phyloP scores from a whole-genome alignment of 2,888 invertebrate species.

The Pandemis heparana region DNA sequence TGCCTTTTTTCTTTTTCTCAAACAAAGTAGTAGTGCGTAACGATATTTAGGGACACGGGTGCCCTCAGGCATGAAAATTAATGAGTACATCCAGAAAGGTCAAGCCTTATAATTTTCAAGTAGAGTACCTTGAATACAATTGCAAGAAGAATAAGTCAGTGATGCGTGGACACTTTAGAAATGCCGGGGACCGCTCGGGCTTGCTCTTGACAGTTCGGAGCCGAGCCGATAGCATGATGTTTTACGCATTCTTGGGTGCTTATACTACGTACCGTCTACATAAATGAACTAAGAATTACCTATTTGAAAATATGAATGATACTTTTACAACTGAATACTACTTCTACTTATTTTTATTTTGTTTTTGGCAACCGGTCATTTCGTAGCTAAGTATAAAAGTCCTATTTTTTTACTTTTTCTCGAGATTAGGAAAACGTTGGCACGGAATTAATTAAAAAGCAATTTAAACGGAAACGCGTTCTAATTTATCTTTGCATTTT shows the following conservation, averaged over 20 bases:
- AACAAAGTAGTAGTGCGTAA: too few species aligned
- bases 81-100: constrained; percentile 16
- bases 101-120: constrained; percentile 19
- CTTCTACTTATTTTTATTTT: too few species aligned
- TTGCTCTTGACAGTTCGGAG: constrained; percentile 11
- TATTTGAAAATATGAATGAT: not conserved
- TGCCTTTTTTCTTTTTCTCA: too few species aligned
- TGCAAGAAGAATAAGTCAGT: constrained; percentile 21
- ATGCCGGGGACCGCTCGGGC: constrained; percentile 2
- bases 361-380: too few species aligned
- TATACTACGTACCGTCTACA: not conserved
- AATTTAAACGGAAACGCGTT: too few species aligned
- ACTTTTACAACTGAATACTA: too few species aligned
- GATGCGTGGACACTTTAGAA: constrained; percentile 30
- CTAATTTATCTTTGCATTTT: too few species aligned
- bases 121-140: constrained; percentile 31
- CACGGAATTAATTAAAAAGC: too few species aligned
- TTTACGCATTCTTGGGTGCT: not conserved
- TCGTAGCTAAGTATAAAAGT: too few species aligned
- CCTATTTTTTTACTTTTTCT: too few species aligned
- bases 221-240: not conserved
- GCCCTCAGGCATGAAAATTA: not conserved
- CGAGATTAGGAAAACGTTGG: too few species aligned
- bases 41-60: not conserved
- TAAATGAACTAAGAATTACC: not conserved